These are phyloP conservation scores for Rhopalosiphum nymphaeae DNA, from an alignment of 2,888 invertebrate genomes.

Conservation along the genomic window DNA sequence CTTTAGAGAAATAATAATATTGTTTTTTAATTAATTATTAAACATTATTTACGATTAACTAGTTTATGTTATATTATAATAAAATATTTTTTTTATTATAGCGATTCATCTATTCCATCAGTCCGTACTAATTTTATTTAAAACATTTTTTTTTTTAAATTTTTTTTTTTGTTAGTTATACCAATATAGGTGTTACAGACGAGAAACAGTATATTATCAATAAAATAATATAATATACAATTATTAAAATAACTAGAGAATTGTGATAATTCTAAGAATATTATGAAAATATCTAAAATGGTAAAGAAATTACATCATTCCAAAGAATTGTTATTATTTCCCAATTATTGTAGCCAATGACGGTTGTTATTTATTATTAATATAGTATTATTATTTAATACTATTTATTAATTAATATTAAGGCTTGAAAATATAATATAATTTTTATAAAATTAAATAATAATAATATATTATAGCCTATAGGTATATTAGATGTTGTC, in stretches of 20 bases:
- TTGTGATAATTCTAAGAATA: not conserved
- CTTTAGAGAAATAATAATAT: not conserved
- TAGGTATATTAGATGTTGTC: no score
- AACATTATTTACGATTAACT: not conserved
- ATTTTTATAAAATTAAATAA: no score
- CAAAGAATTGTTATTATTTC: not conserved
- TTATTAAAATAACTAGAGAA: not conserved
- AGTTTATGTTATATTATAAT: not conserved
- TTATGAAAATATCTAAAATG: not conserved
- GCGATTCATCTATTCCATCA: not conserved
- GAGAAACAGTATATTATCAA: not conserved
- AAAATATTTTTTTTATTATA: not conserved
- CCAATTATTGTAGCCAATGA: not conserved
- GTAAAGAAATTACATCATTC: not conserved
- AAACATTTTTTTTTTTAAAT: no score
- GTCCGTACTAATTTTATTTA: not conserved
- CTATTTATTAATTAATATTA: no score
- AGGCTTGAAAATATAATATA: no score
- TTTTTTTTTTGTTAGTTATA: not conserved
- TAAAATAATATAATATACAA: no score
- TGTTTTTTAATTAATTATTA: not conserved
- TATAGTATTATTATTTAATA: not conserved
- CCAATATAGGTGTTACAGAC: not conserved
- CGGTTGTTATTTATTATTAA: not conserved
- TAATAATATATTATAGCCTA: no score